Conservation (phyloP, 2,888 invertebrate species). For the Caenorhabditis afra region DNA sequence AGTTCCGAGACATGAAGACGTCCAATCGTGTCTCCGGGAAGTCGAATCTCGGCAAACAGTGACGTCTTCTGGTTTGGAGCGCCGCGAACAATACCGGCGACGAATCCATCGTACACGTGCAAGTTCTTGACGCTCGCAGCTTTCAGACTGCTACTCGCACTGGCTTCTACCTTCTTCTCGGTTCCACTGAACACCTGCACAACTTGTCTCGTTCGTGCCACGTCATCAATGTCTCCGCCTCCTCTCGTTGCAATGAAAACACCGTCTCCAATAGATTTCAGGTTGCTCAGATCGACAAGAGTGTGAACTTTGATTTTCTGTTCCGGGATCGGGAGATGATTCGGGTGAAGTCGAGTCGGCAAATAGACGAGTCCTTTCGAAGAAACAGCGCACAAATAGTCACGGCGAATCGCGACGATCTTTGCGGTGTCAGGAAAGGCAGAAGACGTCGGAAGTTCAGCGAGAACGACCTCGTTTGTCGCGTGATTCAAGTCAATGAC, state of each 20-base stretch:
- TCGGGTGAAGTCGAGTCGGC: conserved; percentile 57
- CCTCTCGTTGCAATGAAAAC: conserved; percentile 40
- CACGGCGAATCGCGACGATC: conserved; percentile 42
- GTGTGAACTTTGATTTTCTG: conserved; percentile 29
- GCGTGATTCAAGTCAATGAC: conserved; percentile 53
- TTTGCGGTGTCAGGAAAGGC: neutral
- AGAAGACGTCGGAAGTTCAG: conserved; percentile 8
- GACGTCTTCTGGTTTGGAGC: conserved; percentile 25
- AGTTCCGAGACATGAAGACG: conserved; percentile 67
- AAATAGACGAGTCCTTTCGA: conserved; percentile 46
- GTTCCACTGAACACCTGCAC: conserved; percentile 24
- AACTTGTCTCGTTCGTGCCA: conserved; percentile 29
- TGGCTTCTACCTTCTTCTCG: conserved; percentile 5
- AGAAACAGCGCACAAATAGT: conserved; percentile 49
- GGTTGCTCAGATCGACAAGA: conserved; percentile 19
- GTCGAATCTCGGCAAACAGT: conserved; percentile 41
- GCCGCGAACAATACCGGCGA: conserved; percentile 8
- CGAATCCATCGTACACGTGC: conserved; percentile 50
- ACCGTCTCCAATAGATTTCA: conserved; percentile 24
- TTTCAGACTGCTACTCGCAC: neutral
- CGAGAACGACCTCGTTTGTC: conserved; percentile 55
- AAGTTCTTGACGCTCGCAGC: conserved; percentile 53
- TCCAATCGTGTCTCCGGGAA: conserved; percentile 58
- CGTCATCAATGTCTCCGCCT: conserved; percentile 50
- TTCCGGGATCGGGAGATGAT: conserved; percentile 52